Evolutionary conservation across 2,113 vertebrate species (phyloP).

Genomic region (Psammodynastes pulverulentus): DNA sequence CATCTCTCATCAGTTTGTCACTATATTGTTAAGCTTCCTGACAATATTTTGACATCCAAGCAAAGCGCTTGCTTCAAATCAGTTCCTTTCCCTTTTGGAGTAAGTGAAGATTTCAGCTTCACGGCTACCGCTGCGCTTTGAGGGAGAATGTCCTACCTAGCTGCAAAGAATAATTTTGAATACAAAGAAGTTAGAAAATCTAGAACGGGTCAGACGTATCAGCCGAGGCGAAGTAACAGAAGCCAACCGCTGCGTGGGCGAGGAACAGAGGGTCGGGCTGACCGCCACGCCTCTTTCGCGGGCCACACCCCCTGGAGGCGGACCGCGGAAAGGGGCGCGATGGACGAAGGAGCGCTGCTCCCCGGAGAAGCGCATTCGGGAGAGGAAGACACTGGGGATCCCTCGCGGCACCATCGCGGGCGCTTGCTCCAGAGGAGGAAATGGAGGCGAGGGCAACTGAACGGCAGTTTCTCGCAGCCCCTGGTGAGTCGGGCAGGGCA

Average conservation of each 20-base stretch:
- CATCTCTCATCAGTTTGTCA: not conserved
- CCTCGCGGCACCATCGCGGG: not conserved
- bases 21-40: not conserved
- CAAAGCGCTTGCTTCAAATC: not conserved
- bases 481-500: constrained; percentile 30
- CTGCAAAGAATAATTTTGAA: not conserved
- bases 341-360: constrained; percentile 1
- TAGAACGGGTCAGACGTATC: not conserved
- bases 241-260: not conserved
- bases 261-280: not conserved
- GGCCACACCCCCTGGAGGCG: not conserved
- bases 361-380: constrained; percentile 13
- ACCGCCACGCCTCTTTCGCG: not conserved
- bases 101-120: not conserved
- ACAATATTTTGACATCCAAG: not conserved
- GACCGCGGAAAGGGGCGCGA: not conserved
- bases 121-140: not conserved
- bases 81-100: not conserved
- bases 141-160: not conserved
- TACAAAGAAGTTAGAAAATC: not conserved
- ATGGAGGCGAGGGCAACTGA: not conserved
- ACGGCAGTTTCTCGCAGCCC: not conserved
- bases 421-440: not conserved
- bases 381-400: not conserved
- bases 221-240: not conserved